Evolutionary conservation across 2,797 vertebrate species (phyloP).

Genomic region (Chelidonichthys spinosus): DNA sequence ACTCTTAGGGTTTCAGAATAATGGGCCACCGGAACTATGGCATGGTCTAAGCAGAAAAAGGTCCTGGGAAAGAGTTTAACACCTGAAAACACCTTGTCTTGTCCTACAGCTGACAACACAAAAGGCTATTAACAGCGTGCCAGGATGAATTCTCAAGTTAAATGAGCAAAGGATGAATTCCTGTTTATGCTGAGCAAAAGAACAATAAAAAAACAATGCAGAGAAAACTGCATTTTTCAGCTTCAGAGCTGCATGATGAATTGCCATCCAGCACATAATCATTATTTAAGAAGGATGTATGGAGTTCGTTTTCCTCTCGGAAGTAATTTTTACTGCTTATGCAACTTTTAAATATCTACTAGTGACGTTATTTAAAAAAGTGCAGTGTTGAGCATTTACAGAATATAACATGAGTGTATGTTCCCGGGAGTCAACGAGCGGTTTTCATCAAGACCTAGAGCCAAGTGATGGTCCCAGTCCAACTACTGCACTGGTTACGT

Average conservation of each 20-base stretch:
- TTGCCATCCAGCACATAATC: constrained; percentile 18
- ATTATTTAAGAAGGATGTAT: constrained; percentile 20
- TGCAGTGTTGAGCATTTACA: too few species aligned
- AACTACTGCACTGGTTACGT: background rate
- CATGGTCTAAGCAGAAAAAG: background rate
- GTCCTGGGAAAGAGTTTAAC: background rate
- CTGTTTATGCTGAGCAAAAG: constrained; percentile 9
- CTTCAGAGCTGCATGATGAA: constrained; percentile 29
- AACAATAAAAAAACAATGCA: constrained; percentile 4
- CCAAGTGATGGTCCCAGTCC: too few species aligned
- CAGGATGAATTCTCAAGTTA: background rate
- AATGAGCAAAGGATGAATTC: background rate
- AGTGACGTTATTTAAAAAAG: background rate
- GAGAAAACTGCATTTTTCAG: constrained; percentile 10
- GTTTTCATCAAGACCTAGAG: too few species aligned
- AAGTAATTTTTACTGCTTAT: constrained; percentile 19
- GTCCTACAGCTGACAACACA: background rate
- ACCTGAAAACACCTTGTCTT: constrained; percentile 5
- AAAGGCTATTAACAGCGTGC: background rate
- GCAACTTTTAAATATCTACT: constrained; percentile 11
- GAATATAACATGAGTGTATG: too few species aligned
- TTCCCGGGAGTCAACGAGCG: too few species aligned
- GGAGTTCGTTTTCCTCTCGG: constrained; percentile 2
- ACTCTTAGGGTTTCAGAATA: background rate
- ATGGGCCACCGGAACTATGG: background rate